These are phyloP conservation scores for Flabesymbios commensalis DNA, from an alignment of 2,888 invertebrate genomes.

Conservation along the genomic window DNA sequence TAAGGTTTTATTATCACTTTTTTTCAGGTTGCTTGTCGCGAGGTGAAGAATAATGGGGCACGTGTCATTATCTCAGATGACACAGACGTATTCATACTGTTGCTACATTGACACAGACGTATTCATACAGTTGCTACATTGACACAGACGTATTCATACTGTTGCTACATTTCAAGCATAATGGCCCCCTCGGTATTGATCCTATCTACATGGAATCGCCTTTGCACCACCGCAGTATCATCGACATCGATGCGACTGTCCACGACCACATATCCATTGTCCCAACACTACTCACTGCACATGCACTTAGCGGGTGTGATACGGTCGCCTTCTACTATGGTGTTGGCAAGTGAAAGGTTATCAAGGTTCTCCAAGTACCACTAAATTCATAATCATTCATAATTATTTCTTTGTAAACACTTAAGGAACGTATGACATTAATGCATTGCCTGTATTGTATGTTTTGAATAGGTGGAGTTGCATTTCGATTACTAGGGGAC, in stretches of 20 bases:
- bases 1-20: background rate
- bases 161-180: background rate
- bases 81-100: too few species aligned
- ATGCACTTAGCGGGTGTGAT: background rate
- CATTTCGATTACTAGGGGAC: background rate
- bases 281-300: background rate
- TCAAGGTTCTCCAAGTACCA: background rate
- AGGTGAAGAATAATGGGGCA: conserved; percentile 1
- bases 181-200: background rate
- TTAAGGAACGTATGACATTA: background rate
- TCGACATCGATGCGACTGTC: background rate
- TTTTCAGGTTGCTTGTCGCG: background rate
- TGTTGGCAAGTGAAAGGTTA: background rate
- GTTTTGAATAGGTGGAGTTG: background rate
- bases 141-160: background rate
- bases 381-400: too few species aligned
- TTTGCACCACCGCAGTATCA: background rate
- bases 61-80: background rate
- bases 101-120: too few species aligned
- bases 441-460: background rate
- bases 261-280: background rate
- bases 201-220: conserved; percentile 1
- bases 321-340: background rate
- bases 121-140: too few species aligned
- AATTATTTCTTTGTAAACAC: too few species aligned